These are phyloP conservation scores for Chloroceryle aenea DNA, from an alignment of 2,113 vertebrate genomes.

Conservation along the genomic window DNA sequence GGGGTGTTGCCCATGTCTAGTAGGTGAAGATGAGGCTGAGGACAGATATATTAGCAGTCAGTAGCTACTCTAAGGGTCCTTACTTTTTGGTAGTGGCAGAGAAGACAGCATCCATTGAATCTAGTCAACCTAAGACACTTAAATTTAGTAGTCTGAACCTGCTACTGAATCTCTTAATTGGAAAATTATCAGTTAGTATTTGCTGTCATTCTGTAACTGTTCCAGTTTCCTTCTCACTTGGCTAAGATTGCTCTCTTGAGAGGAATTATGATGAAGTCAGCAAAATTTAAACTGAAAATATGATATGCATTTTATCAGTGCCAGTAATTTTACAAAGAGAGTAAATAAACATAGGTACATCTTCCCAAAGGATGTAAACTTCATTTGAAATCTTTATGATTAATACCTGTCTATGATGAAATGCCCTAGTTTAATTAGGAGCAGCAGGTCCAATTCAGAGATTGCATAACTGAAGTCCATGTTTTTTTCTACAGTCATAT, in stretches of 20 bases:
- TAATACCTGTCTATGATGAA: neutral
- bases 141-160: neutral
- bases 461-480: neutral
- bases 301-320: neutral
- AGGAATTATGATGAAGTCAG: neutral
- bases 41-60: neutral
- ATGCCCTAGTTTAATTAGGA: neutral
- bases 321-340: neutral
- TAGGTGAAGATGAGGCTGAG: neutral
- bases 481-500: neutral
- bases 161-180: neutral
- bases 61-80: neutral
- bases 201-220: neutral
- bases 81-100: neutral
- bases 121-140: fast-evolving
- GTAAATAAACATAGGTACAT: neutral
- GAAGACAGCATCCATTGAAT: neutral
- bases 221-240: neutral
- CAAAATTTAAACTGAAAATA: neutral
- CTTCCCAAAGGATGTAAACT: neutral
- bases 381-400: neutral
- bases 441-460: neutral
- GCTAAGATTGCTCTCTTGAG: neutral
- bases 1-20: neutral
- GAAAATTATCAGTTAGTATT: neutral